Evolutionary conservation across 2,888 invertebrate species (phyloP), one percentile per base, ranked within the genome.

Genomic region (Drosophila eohydei): DNA sequence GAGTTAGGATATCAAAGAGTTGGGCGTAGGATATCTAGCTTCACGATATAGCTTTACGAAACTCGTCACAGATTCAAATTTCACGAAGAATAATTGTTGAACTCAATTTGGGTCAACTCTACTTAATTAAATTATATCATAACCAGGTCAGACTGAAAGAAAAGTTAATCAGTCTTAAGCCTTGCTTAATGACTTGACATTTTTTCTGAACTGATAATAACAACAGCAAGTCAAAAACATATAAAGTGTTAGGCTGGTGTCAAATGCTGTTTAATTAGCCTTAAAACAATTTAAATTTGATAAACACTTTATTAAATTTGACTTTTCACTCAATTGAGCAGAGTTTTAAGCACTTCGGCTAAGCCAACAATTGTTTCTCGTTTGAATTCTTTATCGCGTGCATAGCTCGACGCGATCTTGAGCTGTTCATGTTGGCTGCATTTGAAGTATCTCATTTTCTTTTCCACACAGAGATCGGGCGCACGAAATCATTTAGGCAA

Each of bases 401-500:
- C 64, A 52, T 32, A 36, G 54, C 14, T 26, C 14, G 51, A 40
- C 66, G 56, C 62, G 65, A 77, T 83, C 71, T 88, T 51, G 28
- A 43, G 63, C 38, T 74, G 63, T 88, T 88, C 88, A 85, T 86
- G 88, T 83, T 85, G 80, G 70, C 57, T 88, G 88, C 79, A 46
- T 78, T 70, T 69, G 32, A 79, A 74, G 81, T 78, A 88, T 88
- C 83, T 85, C 83, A 58, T 58, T 86, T 86, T 83, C 64, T 74
- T 74, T 69, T 79, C 54, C 63, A 73, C 71, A 34, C 36, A 28
- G 32, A 62, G 58, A 59, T 76, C 46, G 58, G 54, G 65, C 70
- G 62, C 82, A 87, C 84, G 90, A 89, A 87, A 81, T 79, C 81
- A 76, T 76, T 72, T 84, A 67, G 77, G 77, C 78, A 90, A 83